phyloP scores from a whole-genome alignment of 1,140 invertebrate species.

The Cephus cinctus region DNA sequence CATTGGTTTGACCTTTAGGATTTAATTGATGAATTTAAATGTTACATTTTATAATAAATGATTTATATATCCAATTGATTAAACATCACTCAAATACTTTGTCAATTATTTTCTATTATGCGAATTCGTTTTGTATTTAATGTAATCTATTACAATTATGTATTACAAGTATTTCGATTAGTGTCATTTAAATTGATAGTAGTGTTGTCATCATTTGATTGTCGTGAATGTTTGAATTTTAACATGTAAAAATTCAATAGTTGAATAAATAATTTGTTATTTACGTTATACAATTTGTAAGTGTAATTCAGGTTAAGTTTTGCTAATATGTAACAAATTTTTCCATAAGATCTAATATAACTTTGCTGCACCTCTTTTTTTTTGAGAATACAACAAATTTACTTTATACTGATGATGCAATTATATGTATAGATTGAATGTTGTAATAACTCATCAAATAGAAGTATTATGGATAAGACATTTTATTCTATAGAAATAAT shows the following conservation, averaged over 20 bases:
- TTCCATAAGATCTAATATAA: no score
- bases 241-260: no score
- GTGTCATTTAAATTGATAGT: no score
- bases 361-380: conserved; percentile 1
- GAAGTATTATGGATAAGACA: conserved; percentile 2
- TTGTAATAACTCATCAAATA: background rate
- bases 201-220: no score
- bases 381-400: conserved; percentile 7
- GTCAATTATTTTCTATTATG: background rate
- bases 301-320: no score
- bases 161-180: background rate
- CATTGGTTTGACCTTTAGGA: conserved; percentile 39
- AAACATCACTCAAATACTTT: background rate
- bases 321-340: no score
- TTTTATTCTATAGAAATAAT: conserved; percentile 1
- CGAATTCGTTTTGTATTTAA: background rate
- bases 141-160: background rate
- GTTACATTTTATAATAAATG: background rate
- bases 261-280: no score
- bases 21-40: background rate
- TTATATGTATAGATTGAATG: conserved; percentile 4
- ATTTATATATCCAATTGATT: background rate
- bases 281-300: no score
- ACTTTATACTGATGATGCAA: background rate
- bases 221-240: no score